Base-by-base conservation (phyloP, 2,113 vertebrate species). In the Python bivittatus region DNA sequence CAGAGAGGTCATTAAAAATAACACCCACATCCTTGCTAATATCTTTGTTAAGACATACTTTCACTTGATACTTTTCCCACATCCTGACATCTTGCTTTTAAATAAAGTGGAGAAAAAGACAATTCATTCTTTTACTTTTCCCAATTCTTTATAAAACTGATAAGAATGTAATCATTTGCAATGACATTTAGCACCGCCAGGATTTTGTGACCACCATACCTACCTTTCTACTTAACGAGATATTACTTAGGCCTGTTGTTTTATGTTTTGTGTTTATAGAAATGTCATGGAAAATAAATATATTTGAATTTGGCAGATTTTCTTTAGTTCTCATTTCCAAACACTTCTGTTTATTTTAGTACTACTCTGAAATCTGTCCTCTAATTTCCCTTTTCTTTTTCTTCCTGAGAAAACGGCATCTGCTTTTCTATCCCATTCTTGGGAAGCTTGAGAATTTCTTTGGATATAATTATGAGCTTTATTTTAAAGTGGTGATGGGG, bases 1-100 rank as follows among this genome's bases (percentile, higher is more conserved):
- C 3, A 89, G 4, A 83, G 60, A 93, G 1, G 86, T 60, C 25
- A 53, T 0, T 94, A 88, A 90, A 94, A 44, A 91, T 54, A 93
- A 92, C 0, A 44, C 2, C 93, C 9, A 33, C 53, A 94, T 92
- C 17, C 72, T 20, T 83, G 8, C 27, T 10, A 91, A n/a, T 93
- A 1, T 87, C 53, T 94, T 93, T 89, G 90, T 48, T 88, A 79
- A 93, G 60, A 5, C 1, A 64, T 8, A 48, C 86, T 0, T 86
- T 61, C 93, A 87, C 93, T n/a, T 90, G 48, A 88, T 61, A 89
- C 0, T 13, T 83, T 88, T 0, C 9, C 33, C 5, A 56, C 13
- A 54, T 88, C 68, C 85, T 88, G 44, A 42, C 4, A 33, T n/a
- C 0, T 85, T 9, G 2, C 0, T 58, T 88, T 7, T 44, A 88